phyloP scores from a whole-genome alignment of 2,113 vertebrate genomes.

The Rhabdornis inornatus region DNA sequence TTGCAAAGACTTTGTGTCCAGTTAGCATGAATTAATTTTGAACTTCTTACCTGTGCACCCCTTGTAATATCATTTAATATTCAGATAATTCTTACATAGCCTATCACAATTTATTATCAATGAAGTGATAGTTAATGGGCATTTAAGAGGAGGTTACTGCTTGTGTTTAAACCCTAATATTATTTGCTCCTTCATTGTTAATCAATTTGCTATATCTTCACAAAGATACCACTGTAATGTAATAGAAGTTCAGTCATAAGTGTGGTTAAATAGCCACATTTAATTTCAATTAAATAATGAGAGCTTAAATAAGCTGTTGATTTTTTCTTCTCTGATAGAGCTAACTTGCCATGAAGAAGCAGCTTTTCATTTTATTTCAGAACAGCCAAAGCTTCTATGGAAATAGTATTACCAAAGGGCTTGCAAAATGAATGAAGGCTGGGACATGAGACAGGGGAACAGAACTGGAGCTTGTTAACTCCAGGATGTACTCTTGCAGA shows the following conservation, averaged over 20 bases:
- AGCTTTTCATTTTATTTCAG: not conserved
- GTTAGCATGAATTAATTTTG: not conserved
- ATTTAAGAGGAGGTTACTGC: constrained; percentile 32
- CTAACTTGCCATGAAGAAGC: constrained; percentile 10
- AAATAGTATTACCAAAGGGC: not conserved
- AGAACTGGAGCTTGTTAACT: not conserved
- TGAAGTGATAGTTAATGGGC: not conserved
- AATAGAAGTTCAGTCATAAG: not conserved
- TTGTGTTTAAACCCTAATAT: not conserved
- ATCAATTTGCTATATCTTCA: constrained; percentile 51
- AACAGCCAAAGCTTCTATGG: not conserved
- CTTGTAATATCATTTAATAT: not conserved
- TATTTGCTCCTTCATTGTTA: constrained; percentile 52
- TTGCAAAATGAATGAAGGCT: not conserved
- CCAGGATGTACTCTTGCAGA: not conserved
- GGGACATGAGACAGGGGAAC: not conserved
- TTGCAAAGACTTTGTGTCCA: not conserved
- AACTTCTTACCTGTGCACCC: not conserved
- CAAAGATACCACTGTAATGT: not conserved
- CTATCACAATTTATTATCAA: constrained; percentile 18
- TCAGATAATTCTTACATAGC: not conserved
- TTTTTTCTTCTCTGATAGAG: constrained; percentile 19
- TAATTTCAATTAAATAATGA: constrained; percentile 3
- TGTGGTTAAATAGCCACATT: not conserved
- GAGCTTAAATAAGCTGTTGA: constrained; percentile 35